phyloP scores from a whole-genome alignment of 2,797 vertebrate genomes.

The Esox masquinongy region DNA sequence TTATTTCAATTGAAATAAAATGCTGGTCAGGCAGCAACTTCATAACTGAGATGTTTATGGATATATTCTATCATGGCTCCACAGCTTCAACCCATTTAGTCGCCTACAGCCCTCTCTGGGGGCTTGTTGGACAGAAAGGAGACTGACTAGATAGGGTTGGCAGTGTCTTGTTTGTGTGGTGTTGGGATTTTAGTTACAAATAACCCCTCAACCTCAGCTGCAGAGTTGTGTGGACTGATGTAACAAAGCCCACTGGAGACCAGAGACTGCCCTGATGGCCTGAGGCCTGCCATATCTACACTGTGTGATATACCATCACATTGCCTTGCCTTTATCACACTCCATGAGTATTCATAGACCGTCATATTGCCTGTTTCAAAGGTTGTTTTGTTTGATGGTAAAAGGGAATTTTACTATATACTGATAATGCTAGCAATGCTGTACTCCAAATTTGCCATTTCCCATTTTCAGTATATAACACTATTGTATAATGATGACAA shows the following conservation, averaged over 20 bases:
- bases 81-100: conserved; percentile 58
- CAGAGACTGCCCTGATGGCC: conserved; percentile 72
- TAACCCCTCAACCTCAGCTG: conserved; percentile 76
- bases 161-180: conserved; percentile 71
- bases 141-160: conserved; percentile 30
- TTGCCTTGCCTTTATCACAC: neutral
- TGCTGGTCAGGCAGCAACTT: conserved; percentile 52
- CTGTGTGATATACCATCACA: conserved; percentile 26
- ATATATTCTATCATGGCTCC: conserved; percentile 14
- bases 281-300: conserved; percentile 76
- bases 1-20: conserved; percentile 49
- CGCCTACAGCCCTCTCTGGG: conserved; percentile 70
- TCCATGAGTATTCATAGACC: conserved; percentile 4
- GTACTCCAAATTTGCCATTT: neutral
- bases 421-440: neutral
- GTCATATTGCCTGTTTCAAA: neutral
- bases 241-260: conserved; percentile 65
- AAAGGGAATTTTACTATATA: neutral
- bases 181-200: conserved; percentile 78
- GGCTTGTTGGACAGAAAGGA: conserved; percentile 71
- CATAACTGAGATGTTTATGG: conserved; percentile 31
- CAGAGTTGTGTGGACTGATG: conserved; percentile 73
- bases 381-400: neutral
- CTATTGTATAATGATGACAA: neutral
- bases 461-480: neutral